Base-by-base conservation (phyloP, 1,140 invertebrate species). In the Zaprionus nigranus region DNA sequence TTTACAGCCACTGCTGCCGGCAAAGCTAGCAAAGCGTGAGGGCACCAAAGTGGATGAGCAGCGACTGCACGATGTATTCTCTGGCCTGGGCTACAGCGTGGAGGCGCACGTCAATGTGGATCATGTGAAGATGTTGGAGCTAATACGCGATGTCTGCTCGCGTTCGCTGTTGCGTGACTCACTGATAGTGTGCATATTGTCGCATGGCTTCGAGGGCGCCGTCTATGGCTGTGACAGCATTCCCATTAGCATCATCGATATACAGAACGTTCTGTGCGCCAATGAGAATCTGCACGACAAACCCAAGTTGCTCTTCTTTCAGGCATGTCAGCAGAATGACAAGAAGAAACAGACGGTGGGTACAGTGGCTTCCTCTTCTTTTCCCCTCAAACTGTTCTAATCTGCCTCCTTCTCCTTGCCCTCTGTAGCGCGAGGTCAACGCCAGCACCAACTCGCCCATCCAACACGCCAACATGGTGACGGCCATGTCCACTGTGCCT, bases 181-280 rank as follows among this genome's bases (percentile, higher is more conserved):
- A 0, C 28, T 93, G 6, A 82, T 92, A 57, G 79, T 93, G 9
- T 92, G 84, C 59, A 90, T 93, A 20, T 60, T 93, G 28, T 91
- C 90, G 17, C 92, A 93, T 53, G 92, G 92, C 0, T 79, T 83
- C 30, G 74, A 90, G 54, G 90, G 72, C 6, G 74, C 85, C 5
- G 82, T 92, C 26, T 93, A 92, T 36, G 91, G 86, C 1, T 60
- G 65, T 3, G 79, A 93, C 26, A 92, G 92, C 36, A 80, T 93
- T 15, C 75, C 92, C 1, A 36, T 93, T 22, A 66, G 73, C 34
- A 91, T 93, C 9, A 22, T 49, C 1, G 84, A 91, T 9, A 82
- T 93, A 3, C 74, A 92, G 54, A 76, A 82, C 38, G 78, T 92
- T 3, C 69, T 93, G 3, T 84, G 82, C 30, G 70, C 79, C 7